Conservation (phyloP, 2,888 invertebrate species). For the Heliconius ethilla region DNA sequence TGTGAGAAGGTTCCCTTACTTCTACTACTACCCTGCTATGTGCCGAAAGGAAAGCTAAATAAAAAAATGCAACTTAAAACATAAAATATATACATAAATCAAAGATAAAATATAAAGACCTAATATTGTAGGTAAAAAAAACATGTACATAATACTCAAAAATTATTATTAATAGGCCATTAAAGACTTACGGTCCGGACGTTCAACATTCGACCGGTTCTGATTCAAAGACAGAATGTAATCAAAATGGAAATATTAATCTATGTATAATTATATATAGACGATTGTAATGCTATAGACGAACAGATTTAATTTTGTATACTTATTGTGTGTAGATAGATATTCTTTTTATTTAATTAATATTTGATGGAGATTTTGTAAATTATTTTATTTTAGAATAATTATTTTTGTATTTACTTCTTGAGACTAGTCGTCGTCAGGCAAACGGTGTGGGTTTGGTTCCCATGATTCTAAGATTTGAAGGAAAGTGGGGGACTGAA, state of each 20-base stretch:
- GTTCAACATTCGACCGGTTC: conserved; percentile 74
- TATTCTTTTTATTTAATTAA: background rate
- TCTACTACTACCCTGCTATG: too few species aligned
- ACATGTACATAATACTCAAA: conserved; percentile 66
- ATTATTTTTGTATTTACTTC: too few species aligned
- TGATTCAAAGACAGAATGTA: conserved; percentile 42
- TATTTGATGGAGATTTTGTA: too few species aligned
- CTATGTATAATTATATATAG: background rate
- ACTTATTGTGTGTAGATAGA: background rate
- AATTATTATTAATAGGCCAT: too few species aligned
- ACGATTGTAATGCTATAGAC: background rate
- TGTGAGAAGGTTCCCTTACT: too few species aligned
- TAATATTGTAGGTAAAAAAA: conserved; percentile 45
- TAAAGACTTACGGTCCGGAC: conserved; percentile 62
- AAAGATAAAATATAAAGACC: background rate
- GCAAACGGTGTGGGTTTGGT: too few species aligned
- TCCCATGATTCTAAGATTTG: too few species aligned
- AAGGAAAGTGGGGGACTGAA: too few species aligned
- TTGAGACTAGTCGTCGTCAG: too few species aligned
- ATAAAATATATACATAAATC: background rate
- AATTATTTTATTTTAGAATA: too few species aligned
- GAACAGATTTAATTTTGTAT: background rate
- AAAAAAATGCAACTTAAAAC: too few species aligned
- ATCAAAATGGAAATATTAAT: conserved; percentile 11
- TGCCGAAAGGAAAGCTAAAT: too few species aligned